Percentiles rank a stretch among this genome's conserved stretches.
phyloP scores from a whole-genome alignment of 2,113 vertebrate genomes.

The Xenopus laevis region DNA sequence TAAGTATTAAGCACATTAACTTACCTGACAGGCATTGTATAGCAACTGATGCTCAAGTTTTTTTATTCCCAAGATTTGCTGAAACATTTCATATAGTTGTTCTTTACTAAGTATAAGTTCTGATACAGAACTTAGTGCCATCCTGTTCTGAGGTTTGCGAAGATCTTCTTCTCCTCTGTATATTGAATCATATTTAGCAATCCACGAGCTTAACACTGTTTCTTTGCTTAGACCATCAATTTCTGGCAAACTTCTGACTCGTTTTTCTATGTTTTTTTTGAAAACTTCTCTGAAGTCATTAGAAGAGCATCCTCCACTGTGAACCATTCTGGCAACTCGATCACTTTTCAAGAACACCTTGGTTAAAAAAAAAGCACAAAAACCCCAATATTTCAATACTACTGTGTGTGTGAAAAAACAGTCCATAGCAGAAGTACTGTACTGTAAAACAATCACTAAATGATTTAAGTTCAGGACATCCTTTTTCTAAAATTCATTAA shows the following conservation, averaged over 20 bases:
- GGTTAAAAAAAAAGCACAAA: too few species aligned
- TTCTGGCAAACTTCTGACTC: slow-evolving; percentile 91
- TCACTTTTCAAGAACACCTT: slow-evolving; percentile 96
- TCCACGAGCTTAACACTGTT: slow-evolving; percentile 94
- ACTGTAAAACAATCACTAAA: too few species aligned
- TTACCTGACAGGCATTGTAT: slow-evolving; percentile 96
- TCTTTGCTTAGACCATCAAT: slow-evolving; percentile 97
- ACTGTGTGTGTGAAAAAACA: too few species aligned
- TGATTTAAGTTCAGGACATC: too few species aligned
- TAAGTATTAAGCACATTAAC: slow-evolving; percentile 35
- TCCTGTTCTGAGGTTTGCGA: slow-evolving; percentile 76
- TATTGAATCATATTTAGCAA: slow-evolving; percentile 92
- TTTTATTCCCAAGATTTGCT: slow-evolving; percentile 88
- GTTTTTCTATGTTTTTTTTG: slow-evolving; percentile 94
- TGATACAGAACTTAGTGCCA: slow-evolving; percentile 80
- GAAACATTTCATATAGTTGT: slow-evolving; percentile 97
- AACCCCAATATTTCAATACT: too few species aligned
- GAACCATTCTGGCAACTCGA: slow-evolving; percentile 90
- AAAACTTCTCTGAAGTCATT: slow-evolving; percentile 94
- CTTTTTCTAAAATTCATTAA: too few species aligned
- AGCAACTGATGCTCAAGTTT: slow-evolving; percentile 95
- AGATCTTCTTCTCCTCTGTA: slow-evolving; percentile 88
- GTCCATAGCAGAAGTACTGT: too few species aligned
- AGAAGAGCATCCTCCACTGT: slow-evolving; percentile 89
- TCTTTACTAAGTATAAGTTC: slow-evolving; percentile 97